phyloP scores from a whole-genome alignment of 2,888 invertebrate species.

The Chrysolina americana region DNA sequence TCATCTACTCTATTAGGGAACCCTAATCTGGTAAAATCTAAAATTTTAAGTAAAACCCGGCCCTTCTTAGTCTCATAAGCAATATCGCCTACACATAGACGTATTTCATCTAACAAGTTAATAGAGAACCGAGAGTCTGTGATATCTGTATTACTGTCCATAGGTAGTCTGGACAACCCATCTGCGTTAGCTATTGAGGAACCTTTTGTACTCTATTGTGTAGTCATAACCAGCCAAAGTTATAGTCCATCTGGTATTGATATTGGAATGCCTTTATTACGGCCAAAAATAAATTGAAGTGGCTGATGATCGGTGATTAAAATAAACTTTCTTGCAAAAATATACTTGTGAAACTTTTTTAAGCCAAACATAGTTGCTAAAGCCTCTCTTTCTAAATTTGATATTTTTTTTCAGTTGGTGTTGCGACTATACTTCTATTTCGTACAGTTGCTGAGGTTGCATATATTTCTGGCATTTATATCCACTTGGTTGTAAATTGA shows the following conservation, averaged over 20 bases:
- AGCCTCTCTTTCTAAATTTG: no score
- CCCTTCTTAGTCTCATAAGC: conserved; percentile 15
- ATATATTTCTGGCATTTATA: no score
- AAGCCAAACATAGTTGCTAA: background rate
- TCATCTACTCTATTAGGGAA: no score
- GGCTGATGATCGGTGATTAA: conserved; percentile 48
- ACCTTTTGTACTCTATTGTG: background rate
- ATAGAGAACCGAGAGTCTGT: conserved; percentile 3
- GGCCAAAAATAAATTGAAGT: conserved; percentile 42
- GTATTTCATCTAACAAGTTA: conserved; percentile 18
- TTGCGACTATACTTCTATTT: no score
- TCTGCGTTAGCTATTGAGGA: conserved; percentile 13
- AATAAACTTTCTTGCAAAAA: conserved; percentile 21
- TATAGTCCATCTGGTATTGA: conserved; percentile 31
- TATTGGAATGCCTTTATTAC: no score
- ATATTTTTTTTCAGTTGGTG: no score
- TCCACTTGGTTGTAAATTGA: no score
- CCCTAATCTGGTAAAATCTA: conserved; percentile 2
- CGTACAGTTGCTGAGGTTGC: no score
- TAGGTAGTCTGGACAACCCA: conserved; percentile 2
- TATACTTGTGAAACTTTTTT: conserved; percentile 38
- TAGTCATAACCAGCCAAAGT: no score
- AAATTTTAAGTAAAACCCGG: conserved; percentile 5
- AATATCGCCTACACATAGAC: background rate
- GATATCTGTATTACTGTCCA: conserved; percentile 4